Percentiles rank a stretch among this genome's conserved stretches.
Evolutionary conservation across 2,797 vertebrate genomes (phyloP).

Genomic region (Alcedo quadribrachys): DNA sequence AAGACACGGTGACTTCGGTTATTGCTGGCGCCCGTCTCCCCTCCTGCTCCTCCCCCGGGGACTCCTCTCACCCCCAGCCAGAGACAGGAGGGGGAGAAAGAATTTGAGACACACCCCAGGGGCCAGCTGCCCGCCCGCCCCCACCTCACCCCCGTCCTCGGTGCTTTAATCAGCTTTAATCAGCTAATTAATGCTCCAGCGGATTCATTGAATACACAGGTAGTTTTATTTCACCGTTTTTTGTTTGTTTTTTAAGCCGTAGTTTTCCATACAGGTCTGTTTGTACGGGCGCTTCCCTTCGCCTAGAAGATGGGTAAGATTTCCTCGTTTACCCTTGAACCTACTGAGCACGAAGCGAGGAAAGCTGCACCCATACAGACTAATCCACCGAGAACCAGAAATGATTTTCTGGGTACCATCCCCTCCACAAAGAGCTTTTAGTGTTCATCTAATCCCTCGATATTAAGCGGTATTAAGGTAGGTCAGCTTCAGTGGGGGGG

Average conservation of each 20-base stretch:
- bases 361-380: background rate
- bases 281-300: background rate
- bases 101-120: background rate
- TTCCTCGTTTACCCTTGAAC: background rate
- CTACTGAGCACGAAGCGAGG: background rate
- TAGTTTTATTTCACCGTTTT: constrained; percentile 6
- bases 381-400: background rate
- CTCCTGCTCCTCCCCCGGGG: background rate
- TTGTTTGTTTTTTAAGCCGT: background rate
- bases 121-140: accelerated
- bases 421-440: background rate
- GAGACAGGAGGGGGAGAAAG: background rate
- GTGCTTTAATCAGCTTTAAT: background rate
- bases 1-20: constrained; percentile 63
- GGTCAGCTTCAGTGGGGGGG: background rate
- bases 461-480: background rate
- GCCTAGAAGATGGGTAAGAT: background rate
- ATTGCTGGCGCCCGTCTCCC: constrained; percentile 55
- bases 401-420: background rate
- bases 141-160: accelerated
- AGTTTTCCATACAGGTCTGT: background rate
- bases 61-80: background rate
- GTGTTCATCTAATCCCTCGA: constrained; percentile 38
- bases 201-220: constrained; percentile 3
- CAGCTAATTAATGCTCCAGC: background rate